Evolutionary conservation across 2,113 vertebrate genomes (phyloP).

Genomic region (Ahaetulla prasina): DNA sequence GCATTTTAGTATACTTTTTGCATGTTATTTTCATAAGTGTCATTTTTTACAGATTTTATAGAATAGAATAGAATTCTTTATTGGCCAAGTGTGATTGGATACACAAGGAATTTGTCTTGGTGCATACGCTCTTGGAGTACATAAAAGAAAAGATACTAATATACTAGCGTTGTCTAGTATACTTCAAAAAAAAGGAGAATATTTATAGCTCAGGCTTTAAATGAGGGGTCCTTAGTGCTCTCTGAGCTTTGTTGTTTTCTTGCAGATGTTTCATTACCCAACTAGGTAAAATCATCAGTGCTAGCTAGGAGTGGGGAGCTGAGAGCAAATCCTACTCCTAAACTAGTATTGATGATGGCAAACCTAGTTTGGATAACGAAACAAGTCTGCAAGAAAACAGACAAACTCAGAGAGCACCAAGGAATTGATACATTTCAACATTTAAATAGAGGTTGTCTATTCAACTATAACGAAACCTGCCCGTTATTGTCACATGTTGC

Average conservation of each 20-base stretch:
- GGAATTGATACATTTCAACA: background rate
- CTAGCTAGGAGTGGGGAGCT: background rate
- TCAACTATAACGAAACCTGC: background rate
- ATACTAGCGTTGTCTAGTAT: too few species aligned
- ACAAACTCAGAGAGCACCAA: background rate
- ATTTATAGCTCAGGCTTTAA: background rate
- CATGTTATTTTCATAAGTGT: background rate
- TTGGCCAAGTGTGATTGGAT: too few species aligned
- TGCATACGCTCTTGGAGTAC: too few species aligned
- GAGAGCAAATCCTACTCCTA: background rate
- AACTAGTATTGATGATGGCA: background rate
- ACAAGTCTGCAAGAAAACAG: background rate
- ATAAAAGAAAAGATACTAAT: too few species aligned
- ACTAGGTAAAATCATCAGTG: background rate
- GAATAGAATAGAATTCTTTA: too few species aligned
- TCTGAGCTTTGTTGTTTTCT: background rate
- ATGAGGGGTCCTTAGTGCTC: background rate
- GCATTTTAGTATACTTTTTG: background rate
- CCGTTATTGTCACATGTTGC: background rate
- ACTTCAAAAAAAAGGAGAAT: background rate
- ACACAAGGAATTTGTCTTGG: too few species aligned
- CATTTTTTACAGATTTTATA: background rate
- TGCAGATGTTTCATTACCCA: background rate
- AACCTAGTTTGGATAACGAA: background rate
- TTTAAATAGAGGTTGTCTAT: background rate